Percentiles rank a stretch among this genome's conserved stretches.
Evolutionary conservation across 2,888 invertebrate species (phyloP).

Genomic region (Drosophila rellima): DNA sequence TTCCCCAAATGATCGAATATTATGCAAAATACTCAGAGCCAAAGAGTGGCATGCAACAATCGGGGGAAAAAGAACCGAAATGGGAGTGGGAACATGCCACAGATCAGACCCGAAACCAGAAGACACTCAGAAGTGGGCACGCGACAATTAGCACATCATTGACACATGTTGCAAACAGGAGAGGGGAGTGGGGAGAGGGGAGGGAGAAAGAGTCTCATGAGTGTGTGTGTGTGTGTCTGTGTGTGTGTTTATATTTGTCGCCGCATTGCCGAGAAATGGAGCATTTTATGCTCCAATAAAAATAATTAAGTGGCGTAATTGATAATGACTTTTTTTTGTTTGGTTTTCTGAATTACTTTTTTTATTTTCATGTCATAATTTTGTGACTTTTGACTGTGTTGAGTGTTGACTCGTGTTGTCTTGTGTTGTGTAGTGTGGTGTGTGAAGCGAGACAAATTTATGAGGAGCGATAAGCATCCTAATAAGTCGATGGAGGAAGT

Average conservation of each 20-base stretch:
- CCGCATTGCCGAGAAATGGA: conserved; percentile 70
- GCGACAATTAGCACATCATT: conserved; percentile 81
- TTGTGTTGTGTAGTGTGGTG: conserved; percentile 4
- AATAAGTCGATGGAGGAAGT: conserved; percentile 24
- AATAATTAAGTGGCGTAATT: conserved; percentile 81
- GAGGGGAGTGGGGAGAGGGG: not conserved
- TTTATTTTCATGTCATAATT: conserved; percentile 55
- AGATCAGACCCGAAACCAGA: conserved; percentile 38
- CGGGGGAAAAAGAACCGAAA: not conserved
- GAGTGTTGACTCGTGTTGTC: conserved; percentile 20
- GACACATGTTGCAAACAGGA: conserved; percentile 63
- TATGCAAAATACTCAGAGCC: conserved; percentile 46
- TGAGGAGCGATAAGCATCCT: conserved; percentile 54
- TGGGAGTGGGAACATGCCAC: conserved; percentile 16
- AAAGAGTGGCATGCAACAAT: not conserved
- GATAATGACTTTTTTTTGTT: conserved; percentile 72
- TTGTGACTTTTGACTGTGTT: conserved; percentile 28
- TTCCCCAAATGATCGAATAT: conserved; percentile 40
- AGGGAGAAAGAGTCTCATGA: not conserved
- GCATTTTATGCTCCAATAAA: conserved; percentile 81
- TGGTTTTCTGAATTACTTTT: conserved; percentile 19
- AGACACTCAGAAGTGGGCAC: conserved; percentile 63
- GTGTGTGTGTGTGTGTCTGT: not conserved
- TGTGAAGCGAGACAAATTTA: conserved; percentile 63
- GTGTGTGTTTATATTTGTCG: conserved; percentile 26